Evolutionary conservation across 2,113 vertebrate genomes (phyloP).

Genomic region (Heterotilapia buettikoferi): DNA sequence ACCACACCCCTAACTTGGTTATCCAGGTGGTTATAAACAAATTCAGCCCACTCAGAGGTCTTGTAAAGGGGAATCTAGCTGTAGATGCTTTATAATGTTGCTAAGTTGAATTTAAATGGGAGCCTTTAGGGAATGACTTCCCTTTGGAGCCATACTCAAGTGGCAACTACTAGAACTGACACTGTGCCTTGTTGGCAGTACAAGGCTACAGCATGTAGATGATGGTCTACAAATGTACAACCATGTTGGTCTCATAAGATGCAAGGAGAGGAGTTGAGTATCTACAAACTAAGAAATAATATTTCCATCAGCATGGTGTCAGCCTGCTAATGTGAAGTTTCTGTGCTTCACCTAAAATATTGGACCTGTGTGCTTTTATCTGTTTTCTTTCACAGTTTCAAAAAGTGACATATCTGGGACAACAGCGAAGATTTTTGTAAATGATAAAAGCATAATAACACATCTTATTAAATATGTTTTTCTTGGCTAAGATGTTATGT

Average conservation of each 20-base stretch:
- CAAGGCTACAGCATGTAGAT: not conserved
- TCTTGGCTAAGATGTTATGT: conserved; percentile 11
- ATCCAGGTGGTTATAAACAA: not conserved
- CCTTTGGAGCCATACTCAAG: not conserved
- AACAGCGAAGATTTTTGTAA: not conserved
- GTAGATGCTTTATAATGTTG: not conserved
- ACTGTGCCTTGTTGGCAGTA: not conserved
- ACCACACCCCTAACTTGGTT: not conserved
- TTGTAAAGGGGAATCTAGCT: not conserved
- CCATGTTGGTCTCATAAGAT: not conserved
- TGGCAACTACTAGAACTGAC: not conserved
- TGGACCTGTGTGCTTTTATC: not conserved
- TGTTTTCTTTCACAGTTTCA: not conserved
- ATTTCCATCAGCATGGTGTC: not conserved
- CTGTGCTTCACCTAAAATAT: not conserved
- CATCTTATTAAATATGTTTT: not conserved
- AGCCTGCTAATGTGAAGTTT: not conserved
- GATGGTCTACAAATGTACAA: not conserved
- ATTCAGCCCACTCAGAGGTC: not conserved
- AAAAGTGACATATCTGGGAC: not conserved
- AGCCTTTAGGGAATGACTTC: not conserved
- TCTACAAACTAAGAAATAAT: not conserved
- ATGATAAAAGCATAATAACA: not conserved
- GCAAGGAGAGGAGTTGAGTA: not conserved
- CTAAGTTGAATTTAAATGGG: not conserved